Evolutionary conservation across 2,888 invertebrate genomes (phyloP).

Genomic region (Gastrophysa polygoni): DNA sequence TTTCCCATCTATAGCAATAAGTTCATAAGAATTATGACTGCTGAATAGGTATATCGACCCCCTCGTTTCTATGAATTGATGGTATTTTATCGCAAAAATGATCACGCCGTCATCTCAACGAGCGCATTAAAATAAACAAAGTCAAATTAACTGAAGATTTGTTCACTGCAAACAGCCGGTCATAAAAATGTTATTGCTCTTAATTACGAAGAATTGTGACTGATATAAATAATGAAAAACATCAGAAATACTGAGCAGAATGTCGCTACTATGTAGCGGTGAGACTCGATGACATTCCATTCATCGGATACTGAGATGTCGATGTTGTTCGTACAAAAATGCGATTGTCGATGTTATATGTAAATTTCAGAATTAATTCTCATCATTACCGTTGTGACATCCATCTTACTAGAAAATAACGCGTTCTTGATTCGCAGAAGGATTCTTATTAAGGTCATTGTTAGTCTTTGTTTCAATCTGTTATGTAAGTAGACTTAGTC

Average conservation of each 20-base stretch:
- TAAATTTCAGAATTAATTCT: background rate
- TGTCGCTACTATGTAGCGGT: conserved; percentile 41
- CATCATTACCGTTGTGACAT: background rate
- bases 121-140: conserved; percentile 32
- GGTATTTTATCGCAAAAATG: conserved; percentile 29
- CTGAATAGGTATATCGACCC: conserved; percentile 29
- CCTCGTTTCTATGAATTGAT: conserved; percentile 41
- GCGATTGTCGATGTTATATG: background rate
- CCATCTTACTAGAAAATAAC: background rate
- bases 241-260: conserved; percentile 40
- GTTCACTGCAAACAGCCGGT: conserved; percentile 44
- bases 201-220: conserved; percentile 50
- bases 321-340: background rate
- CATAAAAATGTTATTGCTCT: conserved; percentile 53
- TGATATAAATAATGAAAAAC: conserved; percentile 50
- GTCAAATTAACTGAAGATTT: conserved; percentile 44
- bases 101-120: conserved; percentile 26
- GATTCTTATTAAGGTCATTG: background rate
- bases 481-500: background rate
- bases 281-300: conserved; percentile 32
- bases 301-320: background rate
- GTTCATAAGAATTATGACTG: conserved; percentile 10
- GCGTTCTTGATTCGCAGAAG: background rate
- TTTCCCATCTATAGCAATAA: background rate
- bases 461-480: background rate